A percentile compares a stretch with the other conserved stretches of the same genome.
phyloP scores from a whole-genome alignment of 2,888 invertebrate genomes.

The Euplexia lucipara region DNA sequence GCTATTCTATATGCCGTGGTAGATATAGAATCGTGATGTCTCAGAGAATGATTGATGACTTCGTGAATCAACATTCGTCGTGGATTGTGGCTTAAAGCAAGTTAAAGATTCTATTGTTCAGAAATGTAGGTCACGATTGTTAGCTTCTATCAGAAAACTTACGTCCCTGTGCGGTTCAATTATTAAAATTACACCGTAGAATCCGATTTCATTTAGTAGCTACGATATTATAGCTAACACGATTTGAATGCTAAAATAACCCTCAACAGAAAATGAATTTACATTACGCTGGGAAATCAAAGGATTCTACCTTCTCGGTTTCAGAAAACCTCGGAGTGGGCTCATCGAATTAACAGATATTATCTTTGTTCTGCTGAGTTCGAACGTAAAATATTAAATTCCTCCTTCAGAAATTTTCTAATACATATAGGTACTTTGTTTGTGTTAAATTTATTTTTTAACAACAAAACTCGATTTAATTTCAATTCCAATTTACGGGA shows the following conservation, averaged over 20 bases:
- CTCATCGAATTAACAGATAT: slow-evolving; percentile 42
- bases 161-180: slow-evolving; percentile 26
- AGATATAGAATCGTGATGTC: slow-evolving; percentile 50
- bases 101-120: slow-evolving; percentile 37
- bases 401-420: slow-evolving; percentile 25
- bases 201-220: slow-evolving; percentile 31
- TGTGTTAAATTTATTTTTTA: slow-evolving; percentile 23
- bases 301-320: slow-evolving; percentile 18
- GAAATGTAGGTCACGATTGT: slow-evolving; percentile 40
- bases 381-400: slow-evolving; percentile 39
- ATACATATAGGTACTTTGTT: slow-evolving; percentile 17
- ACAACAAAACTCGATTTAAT: slow-evolving; percentile 27
- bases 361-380: slow-evolving; percentile 32
- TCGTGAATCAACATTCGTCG: slow-evolving; percentile 65
- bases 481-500: slow-evolving; percentile 18
- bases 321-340: slow-evolving; percentile 20
- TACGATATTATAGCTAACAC: slow-evolving; percentile 10
- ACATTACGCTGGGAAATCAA: slow-evolving; percentile 24
- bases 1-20: slow-evolving; percentile 22
- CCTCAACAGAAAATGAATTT: slow-evolving; percentile 39
- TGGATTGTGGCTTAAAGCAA: slow-evolving; percentile 44
- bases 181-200: slow-evolving; percentile 46
- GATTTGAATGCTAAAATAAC: slow-evolving; percentile 32
- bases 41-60: slow-evolving; percentile 60
- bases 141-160: slow-evolving; percentile 41